Percentiles rank a stretch among this genome's conserved stretches.
phyloP scores from a whole-genome alignment of 2,797 vertebrate genomes.

The Setipinna tenuifilis region DNA sequence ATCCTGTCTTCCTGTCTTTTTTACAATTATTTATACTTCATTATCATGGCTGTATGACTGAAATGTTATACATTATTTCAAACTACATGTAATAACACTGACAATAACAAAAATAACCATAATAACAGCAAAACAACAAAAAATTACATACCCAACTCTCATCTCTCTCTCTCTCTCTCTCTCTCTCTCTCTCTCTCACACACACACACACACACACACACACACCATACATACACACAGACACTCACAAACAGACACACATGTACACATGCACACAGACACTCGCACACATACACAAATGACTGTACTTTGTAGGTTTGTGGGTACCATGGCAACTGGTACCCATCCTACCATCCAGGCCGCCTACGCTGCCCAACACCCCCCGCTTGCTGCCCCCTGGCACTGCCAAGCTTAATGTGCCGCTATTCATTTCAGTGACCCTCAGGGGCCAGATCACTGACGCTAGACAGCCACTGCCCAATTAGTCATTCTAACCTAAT shows the following conservation, averaged over 20 bases:
- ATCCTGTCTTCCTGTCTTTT: too few species aligned
- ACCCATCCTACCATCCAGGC: conserved; percentile 33
- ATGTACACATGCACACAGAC: neutral
- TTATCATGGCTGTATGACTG: too few species aligned
- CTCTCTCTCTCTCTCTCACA: neutral
- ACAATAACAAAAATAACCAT: too few species aligned
- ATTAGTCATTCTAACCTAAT: neutral
- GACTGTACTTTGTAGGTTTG: conserved; percentile 38
- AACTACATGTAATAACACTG: too few species aligned
- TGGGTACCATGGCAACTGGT: conserved; percentile 70
- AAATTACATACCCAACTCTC: too few species aligned
- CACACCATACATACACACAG: conserved; percentile 30
- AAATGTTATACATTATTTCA: too few species aligned
- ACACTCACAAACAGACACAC: neutral
- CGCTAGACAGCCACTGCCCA: neutral
- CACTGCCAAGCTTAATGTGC: neutral
- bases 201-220: conserved; percentile 30
- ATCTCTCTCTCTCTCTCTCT: too few species aligned
- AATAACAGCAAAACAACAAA: too few species aligned
- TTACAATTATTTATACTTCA: too few species aligned
- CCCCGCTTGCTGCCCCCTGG: conserved; percentile 33
- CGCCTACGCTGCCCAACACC: conserved; percentile 28
- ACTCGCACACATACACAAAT: conserved; percentile 4
- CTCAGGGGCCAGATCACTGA: neutral
- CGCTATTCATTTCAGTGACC: neutral